Evolutionary conservation across 2,797 vertebrate genomes (phyloP).

Genomic region (Enoplosus armatus): DNA sequence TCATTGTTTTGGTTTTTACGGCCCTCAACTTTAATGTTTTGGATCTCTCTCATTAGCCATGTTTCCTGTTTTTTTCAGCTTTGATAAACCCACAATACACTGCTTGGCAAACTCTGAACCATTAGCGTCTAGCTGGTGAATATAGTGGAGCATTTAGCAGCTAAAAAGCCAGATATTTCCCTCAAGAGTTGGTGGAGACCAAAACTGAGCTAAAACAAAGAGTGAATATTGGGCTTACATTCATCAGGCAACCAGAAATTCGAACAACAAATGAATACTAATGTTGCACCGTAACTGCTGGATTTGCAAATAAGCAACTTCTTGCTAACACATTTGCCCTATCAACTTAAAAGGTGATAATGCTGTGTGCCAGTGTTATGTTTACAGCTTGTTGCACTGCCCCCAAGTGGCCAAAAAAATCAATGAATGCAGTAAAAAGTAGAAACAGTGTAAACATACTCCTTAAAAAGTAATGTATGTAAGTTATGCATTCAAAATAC

Average conservation of each 20-base stretch:
- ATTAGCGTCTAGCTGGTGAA: background rate
- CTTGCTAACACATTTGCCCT: background rate
- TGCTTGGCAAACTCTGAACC: too few species aligned
- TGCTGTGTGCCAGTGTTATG: background rate
- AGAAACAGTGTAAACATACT: background rate
- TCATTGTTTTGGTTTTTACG: constrained; percentile 2
- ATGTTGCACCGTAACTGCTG: background rate
- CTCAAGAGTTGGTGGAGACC: background rate
- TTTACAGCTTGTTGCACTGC: background rate
- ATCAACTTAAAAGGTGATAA: background rate
- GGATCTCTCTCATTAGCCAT: background rate
- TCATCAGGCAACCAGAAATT: background rate
- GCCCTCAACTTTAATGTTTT: constrained; percentile 1
- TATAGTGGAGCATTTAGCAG: background rate
- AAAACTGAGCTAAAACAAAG: background rate
- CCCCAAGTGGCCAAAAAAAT: background rate
- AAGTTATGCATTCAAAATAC: background rate
- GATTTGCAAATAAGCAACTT: background rate
- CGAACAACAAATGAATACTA: background rate
- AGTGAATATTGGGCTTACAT: background rate
- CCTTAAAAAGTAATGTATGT: background rate
- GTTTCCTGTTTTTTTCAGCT: background rate
- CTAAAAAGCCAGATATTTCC: background rate
- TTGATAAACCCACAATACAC: background rate
- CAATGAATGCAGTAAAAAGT: background rate